Conservation (phyloP, 2,888 invertebrate species). For the Podabrus alpinus region DNA sequence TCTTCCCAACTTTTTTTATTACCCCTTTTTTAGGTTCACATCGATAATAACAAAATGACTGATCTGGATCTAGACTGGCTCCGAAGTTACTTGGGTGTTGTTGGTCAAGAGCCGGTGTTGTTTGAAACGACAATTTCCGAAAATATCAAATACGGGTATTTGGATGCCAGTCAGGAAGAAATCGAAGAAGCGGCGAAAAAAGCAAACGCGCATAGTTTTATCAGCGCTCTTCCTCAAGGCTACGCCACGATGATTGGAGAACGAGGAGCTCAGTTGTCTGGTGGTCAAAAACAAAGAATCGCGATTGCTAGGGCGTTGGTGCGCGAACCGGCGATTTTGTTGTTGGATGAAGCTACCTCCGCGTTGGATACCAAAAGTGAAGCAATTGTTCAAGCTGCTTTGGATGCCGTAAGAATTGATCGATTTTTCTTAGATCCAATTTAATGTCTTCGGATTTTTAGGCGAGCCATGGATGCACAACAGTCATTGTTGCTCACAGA, state of each 20-base stretch:
- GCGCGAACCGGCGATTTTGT: constrained; percentile 75
- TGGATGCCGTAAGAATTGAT: constrained; percentile 65
- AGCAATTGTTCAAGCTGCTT: constrained; percentile 79
- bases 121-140: constrained; percentile 84
- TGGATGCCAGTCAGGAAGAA: constrained; percentile 66
- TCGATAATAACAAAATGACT: constrained; percentile 72
- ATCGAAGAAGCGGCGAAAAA: constrained; percentile 72
- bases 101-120: constrained; percentile 88
- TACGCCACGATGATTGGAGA: constrained; percentile 86
- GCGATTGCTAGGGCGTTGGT: constrained; percentile 89
- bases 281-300: constrained; percentile 88
- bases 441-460: constrained; percentile 41
- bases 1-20: neutral
- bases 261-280: constrained; percentile 79
- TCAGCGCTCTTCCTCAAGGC: constrained; percentile 73
- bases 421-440: neutral
- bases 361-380: constrained; percentile 88
- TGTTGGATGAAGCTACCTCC: constrained; percentile 88
- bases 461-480: constrained; percentile 76
- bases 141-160: constrained; percentile 79
- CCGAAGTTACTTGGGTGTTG: constrained; percentile 80
- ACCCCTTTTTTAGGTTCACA: constrained; percentile 57
- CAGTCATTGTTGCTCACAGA: constrained; percentile 79
- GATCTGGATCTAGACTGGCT: constrained; percentile 80
- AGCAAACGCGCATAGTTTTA: constrained; percentile 80